Evolutionary conservation across 2,888 invertebrate species (phyloP), one percentile per base, ranked within the genome.

Genomic region (Drosophila niveifrons): DNA sequence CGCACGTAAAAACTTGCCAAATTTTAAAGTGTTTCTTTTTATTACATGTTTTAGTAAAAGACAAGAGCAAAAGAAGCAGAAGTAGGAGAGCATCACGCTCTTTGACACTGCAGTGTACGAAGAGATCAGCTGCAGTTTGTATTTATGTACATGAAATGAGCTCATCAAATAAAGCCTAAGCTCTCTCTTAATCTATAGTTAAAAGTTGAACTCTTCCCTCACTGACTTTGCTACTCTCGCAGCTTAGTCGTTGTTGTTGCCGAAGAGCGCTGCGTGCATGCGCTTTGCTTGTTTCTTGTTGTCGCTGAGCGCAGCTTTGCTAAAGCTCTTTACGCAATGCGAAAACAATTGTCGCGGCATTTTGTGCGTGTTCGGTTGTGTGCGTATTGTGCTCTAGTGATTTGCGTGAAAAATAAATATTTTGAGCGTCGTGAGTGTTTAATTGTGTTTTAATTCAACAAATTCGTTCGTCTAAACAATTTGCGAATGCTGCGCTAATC

Each of bases 21-120:
- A 56, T 46, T 46, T 34, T 18, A 23, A 18, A 29, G 44, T 34
- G 29, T 53, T 53, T 28, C 18, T 8, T n/a, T 50, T 17, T 28
- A 28, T 23, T 23, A 48, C 10, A 15, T 31, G 34, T 36, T 36
- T 36, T 36, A 36, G 11, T 36, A 36, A n/a, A 36, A 36, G 8
- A 31, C 2, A 31, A 31, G 3, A 31, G 29, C 2, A 29, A 29
- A 29, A 31, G 2, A 10, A 2, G 31, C 31, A 9, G 1, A 1
- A 9, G 10, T 9, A 8, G 7, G 2, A 31, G 34, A 36, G n/a
- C n/a, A n/a, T 3, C n/a, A 1, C 0, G n/a, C n/a, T 4, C 4
- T 9, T 10, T 10, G 9, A 31, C 29, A 10, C 29, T 31, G 9
- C 9, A 31, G 9, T 9, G 29, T 31, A 9, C 9, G 10, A 31